A percentile compares a stretch with the other conserved stretches of the same genome.
phyloP scores from a whole-genome alignment of 92 coral and sea anemone species.

The Porites divaricata region DNA sequence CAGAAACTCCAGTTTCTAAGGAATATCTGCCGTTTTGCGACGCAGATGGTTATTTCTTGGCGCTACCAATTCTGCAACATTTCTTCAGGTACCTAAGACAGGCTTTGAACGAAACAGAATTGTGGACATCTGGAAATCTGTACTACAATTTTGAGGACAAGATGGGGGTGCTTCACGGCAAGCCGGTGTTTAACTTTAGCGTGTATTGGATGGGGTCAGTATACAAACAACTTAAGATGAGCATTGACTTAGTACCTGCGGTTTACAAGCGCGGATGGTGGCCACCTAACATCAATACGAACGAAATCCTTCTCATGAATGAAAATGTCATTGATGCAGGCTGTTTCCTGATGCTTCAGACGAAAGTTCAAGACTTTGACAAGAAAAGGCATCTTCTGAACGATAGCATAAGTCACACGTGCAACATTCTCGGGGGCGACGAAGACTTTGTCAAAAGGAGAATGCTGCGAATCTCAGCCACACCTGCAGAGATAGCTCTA shows the following conservation, averaged over 20 bases:
- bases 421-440: slow-evolving; percentile 11
- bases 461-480: slow-evolving; percentile 42
- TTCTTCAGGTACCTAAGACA: slow-evolving; percentile 14
- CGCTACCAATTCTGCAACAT: slow-evolving; percentile 16
- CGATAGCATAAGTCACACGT: slow-evolving; percentile 30
- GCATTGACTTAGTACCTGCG: slow-evolving; percentile 34
- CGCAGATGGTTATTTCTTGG: slow-evolving; percentile 8
- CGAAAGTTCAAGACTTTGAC: slow-evolving; percentile 9
- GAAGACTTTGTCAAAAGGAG: slow-evolving; percentile 7
- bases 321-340: slow-evolving; percentile 1
- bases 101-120: slow-evolving; percentile 17
- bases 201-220: slow-evolving; percentile 40
- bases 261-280: slow-evolving; percentile 27
- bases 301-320: slow-evolving; percentile 1
- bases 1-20: not conserved
- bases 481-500: slow-evolving; percentile 34
- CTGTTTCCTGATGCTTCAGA: slow-evolving; percentile 21
- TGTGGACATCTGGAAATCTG: slow-evolving; percentile 28
- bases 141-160: slow-evolving; percentile 46
- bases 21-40: slow-evolving; percentile 13
- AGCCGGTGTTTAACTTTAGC: slow-evolving; percentile 38
- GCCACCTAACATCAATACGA: slow-evolving; percentile 18
- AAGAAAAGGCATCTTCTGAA: slow-evolving; percentile 12
- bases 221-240: slow-evolving; percentile 31
- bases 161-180: slow-evolving; percentile 24